Evolutionary conservation across 2,888 invertebrate genomes (phyloP), one percentile per base, ranked within the genome.

Genomic region (Drosophila demipolita): DNA sequence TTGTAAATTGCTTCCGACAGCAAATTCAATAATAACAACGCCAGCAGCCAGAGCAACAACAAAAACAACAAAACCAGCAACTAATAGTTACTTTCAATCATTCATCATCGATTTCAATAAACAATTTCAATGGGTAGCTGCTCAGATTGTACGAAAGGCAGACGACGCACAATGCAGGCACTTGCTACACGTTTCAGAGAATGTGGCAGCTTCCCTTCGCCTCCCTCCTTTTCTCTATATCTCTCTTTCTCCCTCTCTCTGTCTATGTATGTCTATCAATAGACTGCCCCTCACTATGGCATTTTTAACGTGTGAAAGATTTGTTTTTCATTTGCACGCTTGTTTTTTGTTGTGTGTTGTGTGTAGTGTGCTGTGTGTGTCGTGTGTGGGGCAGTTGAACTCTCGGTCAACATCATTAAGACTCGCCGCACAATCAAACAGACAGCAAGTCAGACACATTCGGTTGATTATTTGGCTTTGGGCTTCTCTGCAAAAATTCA

Each of bases 1-100:
- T 87, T 87, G 89, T 84, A 89, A 87, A 89, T 89, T 87, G 89
- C 89, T 87, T 87, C 86, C 89, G 86, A 89, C 86, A 87, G 82
- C 69, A 82, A 80, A 77, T 75, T 87, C 78, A 89, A 88, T 87
- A 89, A 86, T 72, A 87, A 78, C 71, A 86, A 71, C 72, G 49
- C 60, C 67, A 80, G 55, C 63, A 73, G 63, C 57, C 40, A 40
- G 33, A 60, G 52, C 66, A 60, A 49, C 54, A 61, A 4, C 59
- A 54, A 63, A 73, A 83, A 69, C 76, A 72, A 66, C 58, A 55
- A 61, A 38, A 66, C 49, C 40, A 73, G 60, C 73, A 82, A 84
- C 84, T 87, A 87, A 87, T 87, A 87, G 89, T 82, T 84, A 87
- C 86, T 89, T 87, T 87, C 86, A 87, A 87, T 87, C 86, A 86